Evolutionary conservation across 1,140 invertebrate species (phyloP).

Genomic region (Choristoneura fumiferana): DNA sequence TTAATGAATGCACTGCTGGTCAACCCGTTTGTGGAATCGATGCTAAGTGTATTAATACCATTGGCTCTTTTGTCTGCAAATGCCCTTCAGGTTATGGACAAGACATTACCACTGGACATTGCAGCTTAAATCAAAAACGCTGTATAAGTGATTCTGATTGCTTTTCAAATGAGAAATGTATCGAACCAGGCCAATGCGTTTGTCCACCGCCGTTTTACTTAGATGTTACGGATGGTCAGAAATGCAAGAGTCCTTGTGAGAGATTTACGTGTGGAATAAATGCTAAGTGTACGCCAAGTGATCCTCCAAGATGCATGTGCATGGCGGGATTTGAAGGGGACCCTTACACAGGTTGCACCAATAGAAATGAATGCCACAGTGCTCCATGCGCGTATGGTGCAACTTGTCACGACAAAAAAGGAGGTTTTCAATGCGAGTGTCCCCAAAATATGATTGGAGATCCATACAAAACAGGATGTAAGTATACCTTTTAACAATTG

Average conservation of each 20-base stretch:
- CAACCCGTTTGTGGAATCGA: slow-evolving; percentile 89
- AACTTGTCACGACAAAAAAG: slow-evolving; percentile 91
- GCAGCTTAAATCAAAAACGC: slow-evolving; percentile 87
- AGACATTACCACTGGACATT: slow-evolving; percentile 84
- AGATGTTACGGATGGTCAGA: slow-evolving; percentile 87
- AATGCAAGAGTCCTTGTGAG: slow-evolving; percentile 94
- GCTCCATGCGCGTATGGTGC: slow-evolving; percentile 91
- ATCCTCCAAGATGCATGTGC: slow-evolving; percentile 93
- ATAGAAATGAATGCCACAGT: slow-evolving; percentile 89
- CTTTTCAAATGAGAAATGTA: slow-evolving; percentile 91
- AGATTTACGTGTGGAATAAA: slow-evolving; percentile 94
- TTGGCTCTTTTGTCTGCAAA: slow-evolving; percentile 87
- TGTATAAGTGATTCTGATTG: slow-evolving; percentile 92
- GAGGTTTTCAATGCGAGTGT: slow-evolving; percentile 91
- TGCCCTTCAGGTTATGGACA: slow-evolving; percentile 86
- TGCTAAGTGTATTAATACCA: slow-evolving; percentile 90
- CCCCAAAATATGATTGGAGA: slow-evolving; percentile 89
- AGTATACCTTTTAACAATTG: slow-evolving; percentile 47
- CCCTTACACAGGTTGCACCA: slow-evolving; percentile 88
- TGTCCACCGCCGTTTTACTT: slow-evolving; percentile 93
- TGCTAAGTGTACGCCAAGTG: slow-evolving; percentile 92
- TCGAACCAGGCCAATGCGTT: slow-evolving; percentile 92
- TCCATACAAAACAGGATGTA: slow-evolving; percentile 90
- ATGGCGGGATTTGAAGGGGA: slow-evolving; percentile 90
- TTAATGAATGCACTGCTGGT: slow-evolving; percentile 90